A percentile compares a stretch with the other conserved stretches of the same genome.
phyloP scores from a whole-genome alignment of 2,888 invertebrate species.

The Drosophila limbata region DNA sequence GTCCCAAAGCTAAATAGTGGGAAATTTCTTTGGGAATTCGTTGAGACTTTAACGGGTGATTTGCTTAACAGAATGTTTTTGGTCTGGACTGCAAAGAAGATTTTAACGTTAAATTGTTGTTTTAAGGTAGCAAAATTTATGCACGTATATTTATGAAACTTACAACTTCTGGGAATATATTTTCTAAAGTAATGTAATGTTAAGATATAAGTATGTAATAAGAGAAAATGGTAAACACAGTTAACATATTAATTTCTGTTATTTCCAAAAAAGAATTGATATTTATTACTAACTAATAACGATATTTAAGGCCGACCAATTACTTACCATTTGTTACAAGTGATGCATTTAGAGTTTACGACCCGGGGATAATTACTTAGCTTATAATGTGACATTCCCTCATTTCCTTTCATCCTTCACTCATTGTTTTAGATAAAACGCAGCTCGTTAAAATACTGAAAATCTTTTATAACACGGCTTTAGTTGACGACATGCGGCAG shows the following conservation, averaged over 20 bases:
- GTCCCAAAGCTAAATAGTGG: constrained; percentile 55
- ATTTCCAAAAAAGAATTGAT: no score
- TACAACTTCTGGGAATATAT: not conserved
- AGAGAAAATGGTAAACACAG: not conserved
- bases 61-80: not conserved
- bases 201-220: no score
- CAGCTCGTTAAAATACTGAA: constrained; percentile 37
- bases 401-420: not conserved
- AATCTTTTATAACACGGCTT: constrained; percentile 44
- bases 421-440: constrained; percentile 1
- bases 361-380: constrained; percentile 28
- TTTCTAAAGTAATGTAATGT: not conserved
- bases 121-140: not conserved
- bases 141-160: no score
- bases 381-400: constrained; percentile 6
- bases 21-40: constrained; percentile 17
- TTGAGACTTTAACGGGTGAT: not conserved
- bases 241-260: no score
- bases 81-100: not conserved
- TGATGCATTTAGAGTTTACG: constrained; percentile 42
- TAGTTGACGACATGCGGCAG: constrained; percentile 29
- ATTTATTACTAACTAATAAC: no score
- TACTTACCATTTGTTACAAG: constrained; percentile 49
- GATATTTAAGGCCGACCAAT: constrained; percentile 9
- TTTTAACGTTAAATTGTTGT: not conserved